Percentiles rank a stretch among this genome's conserved stretches.
Conservation (phyloP, 2,888 invertebrate species). For the Morpho achilles region DNA sequence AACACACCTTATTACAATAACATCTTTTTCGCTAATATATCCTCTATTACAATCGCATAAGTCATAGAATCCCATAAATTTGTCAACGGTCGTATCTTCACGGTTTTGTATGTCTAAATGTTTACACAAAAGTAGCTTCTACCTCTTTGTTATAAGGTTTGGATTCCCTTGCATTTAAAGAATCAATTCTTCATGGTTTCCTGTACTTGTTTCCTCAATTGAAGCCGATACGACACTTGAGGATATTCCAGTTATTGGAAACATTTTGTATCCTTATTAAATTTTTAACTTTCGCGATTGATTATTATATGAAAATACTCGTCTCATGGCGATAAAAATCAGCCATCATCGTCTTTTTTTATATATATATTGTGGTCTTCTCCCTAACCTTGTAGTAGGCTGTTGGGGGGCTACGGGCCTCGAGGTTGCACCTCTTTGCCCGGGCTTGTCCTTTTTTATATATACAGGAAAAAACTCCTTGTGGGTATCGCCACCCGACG, state of each 20-base stretch:
- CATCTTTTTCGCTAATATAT: neutral
- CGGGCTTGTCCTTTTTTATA: too few relatives aligned
- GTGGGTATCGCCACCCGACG: too few relatives aligned
- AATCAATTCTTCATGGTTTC: neutral
- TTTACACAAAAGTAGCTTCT: neutral
- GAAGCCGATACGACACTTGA: constrained; percentile 4
- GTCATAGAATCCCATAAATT: neutral
- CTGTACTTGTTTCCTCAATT: constrained; percentile 6
- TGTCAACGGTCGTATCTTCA: neutral
- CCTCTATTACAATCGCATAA: neutral
- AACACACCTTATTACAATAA: constrained; percentile 1
- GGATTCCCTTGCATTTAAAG: neutral
- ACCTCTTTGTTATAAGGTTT: neutral
- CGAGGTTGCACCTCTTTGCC: too few relatives aligned
- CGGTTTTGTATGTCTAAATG: constrained; percentile 1
- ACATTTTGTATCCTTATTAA: too few relatives aligned
- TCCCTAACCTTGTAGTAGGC: too few relatives aligned
- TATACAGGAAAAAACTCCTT: too few relatives aligned
- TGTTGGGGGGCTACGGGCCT: too few relatives aligned
- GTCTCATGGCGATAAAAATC: too few relatives aligned
- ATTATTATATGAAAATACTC: too few relatives aligned
- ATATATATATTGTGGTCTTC: too few relatives aligned
- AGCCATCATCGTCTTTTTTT: too few relatives aligned
- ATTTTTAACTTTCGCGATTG: too few relatives aligned
- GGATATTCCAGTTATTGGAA: constrained; percentile 2